A percentile compares a stretch with the other conserved stretches of the same genome.
Evolutionary conservation across 2,113 vertebrate genomes (phyloP).

Genomic region (Gambusia affinis): DNA sequence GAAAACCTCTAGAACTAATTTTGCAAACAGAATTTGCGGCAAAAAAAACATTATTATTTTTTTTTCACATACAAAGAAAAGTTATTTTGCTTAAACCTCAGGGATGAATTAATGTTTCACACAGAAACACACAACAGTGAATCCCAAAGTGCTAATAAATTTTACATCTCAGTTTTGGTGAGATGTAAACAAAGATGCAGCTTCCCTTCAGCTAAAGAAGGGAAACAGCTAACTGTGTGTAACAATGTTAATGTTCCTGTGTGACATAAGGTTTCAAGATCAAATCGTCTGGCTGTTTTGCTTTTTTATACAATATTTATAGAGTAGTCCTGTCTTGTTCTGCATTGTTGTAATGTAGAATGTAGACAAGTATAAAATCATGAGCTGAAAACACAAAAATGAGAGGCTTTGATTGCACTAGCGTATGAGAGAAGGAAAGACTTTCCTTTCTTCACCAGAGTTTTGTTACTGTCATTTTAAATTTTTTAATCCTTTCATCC

Average conservation of each 20-base stretch:
- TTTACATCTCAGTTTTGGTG: slow-evolving; percentile 18
- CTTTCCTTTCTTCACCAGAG: not conserved
- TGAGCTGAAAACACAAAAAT: not conserved
- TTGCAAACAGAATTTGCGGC: no score
- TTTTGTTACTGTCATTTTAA: not conserved
- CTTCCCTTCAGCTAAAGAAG: slow-evolving; percentile 18
- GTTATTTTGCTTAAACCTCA: not conserved
- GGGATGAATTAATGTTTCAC: not conserved
- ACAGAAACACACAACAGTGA: no score
- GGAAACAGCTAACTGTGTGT: slow-evolving; percentile 16
- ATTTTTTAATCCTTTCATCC: slow-evolving; percentile 9
- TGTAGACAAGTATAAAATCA: slow-evolving; percentile 1
- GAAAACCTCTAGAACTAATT: no score
- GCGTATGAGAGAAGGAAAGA: not conserved
- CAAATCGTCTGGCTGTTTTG: slow-evolving; percentile 21
- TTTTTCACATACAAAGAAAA: no score
- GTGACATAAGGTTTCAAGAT: slow-evolving; percentile 19
- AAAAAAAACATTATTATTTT: no score
- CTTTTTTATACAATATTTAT: not conserved
- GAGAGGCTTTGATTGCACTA: not conserved
- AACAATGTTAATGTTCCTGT: slow-evolving; percentile 20
- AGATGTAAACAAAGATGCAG: slow-evolving; percentile 61
- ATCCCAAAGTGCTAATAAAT: not conserved
- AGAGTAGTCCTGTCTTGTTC: not conserved
- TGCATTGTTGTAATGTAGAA: slow-evolving; percentile 7